These are phyloP conservation scores for Brachyhypopomus gauderio DNA, from an alignment of 2,113 vertebrate genomes.

Conservation along the genomic window DNA sequence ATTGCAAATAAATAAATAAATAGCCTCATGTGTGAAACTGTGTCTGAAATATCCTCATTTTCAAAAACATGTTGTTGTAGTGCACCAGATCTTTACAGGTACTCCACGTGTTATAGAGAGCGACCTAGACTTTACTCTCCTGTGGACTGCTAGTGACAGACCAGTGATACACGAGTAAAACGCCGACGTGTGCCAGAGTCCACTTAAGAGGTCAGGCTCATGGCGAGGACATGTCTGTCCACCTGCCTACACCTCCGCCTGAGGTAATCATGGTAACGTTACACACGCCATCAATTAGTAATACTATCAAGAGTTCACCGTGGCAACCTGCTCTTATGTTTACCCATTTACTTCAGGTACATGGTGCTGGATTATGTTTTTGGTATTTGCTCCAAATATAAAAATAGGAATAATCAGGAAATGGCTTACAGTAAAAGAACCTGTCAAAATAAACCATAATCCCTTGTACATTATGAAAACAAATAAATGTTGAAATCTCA, in stretches of 20 bases:
- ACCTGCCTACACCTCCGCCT: constrained; percentile 40
- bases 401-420: not conserved
- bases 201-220: constrained; percentile 27
- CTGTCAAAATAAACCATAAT: no score
- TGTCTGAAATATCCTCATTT: no score
- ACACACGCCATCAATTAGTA: constrained; percentile 56
- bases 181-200: constrained; percentile 1
- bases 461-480: no score
- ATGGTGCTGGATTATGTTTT: no score
- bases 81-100: no score
- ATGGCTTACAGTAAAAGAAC: not conserved
- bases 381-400: not conserved
- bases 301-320: constrained; percentile 34
- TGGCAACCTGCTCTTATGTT: constrained; percentile 24
- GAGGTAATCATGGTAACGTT: constrained; percentile 47
- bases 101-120: no score
- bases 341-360: constrained; percentile 38
- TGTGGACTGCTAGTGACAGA: no score
- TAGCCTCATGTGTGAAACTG: no score
- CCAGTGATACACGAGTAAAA: constrained; percentile 35
- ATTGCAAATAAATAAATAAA: no score
- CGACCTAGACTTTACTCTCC: not conserved
- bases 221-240: constrained; percentile 29
- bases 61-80: no score
- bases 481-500: no score